Evolutionary conservation across 2,888 invertebrate species (phyloP), one percentile per base, ranked within the genome.

Genomic region (Phanerotoma sp.): DNA sequence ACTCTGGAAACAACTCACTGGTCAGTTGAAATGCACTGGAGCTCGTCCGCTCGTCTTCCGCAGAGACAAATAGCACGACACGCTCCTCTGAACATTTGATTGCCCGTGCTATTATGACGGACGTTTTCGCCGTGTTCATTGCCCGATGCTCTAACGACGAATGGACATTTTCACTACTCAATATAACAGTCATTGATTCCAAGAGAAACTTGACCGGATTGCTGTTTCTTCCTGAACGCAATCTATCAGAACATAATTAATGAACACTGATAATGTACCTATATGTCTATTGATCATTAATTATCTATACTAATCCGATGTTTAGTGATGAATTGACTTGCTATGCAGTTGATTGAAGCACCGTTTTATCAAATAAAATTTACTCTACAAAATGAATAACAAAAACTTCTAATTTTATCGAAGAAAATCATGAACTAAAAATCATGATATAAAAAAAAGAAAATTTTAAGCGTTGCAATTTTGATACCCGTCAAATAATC

Each of bases 71-170:
- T 56, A 52, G 47, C 50, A 30, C 61, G 68, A 66, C 68, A 68
- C 71, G 74, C 63, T 65, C 64, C 68, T 68, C 62, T 71, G 68
- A 71, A 66, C 71, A 72, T 74, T 76, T 73, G 73, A 75, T 76
- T 72, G 74, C 64, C 70, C 76, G 71, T 75, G 74, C 66, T 70
- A 75, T 71, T 71, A 69, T 70, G 70, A 70, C 66, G 68, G 70
- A 68, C 69, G 64, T 68, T 69, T 69, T 69, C 70, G 66, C 62
- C 62, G 62, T 66, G 62, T 66, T 60, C 67, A 63, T 57, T 58
- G 50, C 51, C 54, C 67, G 58, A 65, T 65, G 41, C 32, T 49
- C 47, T 33, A 20, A 49, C 48, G 41, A 53, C 46, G 22, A 44
- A 42, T 46, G 46, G 32, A 21, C 38, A 15, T 32, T 28, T 38